Evolutionary conservation across 2,797 vertebrate genomes (phyloP).

Genomic region (Monodelphis domestica): DNA sequence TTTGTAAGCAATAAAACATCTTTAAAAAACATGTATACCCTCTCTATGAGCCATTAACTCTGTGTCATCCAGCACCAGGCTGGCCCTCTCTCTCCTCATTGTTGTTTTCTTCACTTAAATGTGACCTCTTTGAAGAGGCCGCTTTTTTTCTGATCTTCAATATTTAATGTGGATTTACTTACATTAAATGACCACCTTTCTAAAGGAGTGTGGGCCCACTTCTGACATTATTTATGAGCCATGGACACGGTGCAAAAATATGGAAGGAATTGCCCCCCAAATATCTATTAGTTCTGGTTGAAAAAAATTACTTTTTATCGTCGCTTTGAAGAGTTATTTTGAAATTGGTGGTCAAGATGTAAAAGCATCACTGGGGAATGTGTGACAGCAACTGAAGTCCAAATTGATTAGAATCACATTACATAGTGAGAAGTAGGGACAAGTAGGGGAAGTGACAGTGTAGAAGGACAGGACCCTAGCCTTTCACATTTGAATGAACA

Average conservation of each 20-base stretch:
- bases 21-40: constrained; percentile 90
- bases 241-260: constrained; percentile 82
- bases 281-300: constrained; percentile 83
- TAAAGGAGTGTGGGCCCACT: constrained; percentile 84
- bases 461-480: background rate
- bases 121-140: constrained; percentile 87
- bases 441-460: background rate
- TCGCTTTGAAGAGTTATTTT: constrained; percentile 82
- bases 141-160: constrained; percentile 87
- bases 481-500: background rate
- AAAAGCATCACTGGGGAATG: constrained; percentile 63
- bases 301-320: constrained; percentile 83
- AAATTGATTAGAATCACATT: constrained; percentile 71
- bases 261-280: constrained; percentile 80
- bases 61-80: constrained; percentile 84
- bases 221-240: constrained; percentile 88
- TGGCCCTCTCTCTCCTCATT: constrained; percentile 82
- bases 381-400: constrained; percentile 65
- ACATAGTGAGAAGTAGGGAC: constrained; percentile 39
- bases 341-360: constrained; percentile 79
- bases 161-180: constrained; percentile 90
- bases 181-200: constrained; percentile 88
- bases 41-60: constrained; percentile 89
- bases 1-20: constrained; percentile 90
- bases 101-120: constrained; percentile 86